A percentile compares a stretch with the other conserved stretches of the same genome.
These are phyloP conservation scores for Drosophila acutilabella DNA, from an alignment of 2,888 invertebrate species.

Conservation along the genomic window DNA sequence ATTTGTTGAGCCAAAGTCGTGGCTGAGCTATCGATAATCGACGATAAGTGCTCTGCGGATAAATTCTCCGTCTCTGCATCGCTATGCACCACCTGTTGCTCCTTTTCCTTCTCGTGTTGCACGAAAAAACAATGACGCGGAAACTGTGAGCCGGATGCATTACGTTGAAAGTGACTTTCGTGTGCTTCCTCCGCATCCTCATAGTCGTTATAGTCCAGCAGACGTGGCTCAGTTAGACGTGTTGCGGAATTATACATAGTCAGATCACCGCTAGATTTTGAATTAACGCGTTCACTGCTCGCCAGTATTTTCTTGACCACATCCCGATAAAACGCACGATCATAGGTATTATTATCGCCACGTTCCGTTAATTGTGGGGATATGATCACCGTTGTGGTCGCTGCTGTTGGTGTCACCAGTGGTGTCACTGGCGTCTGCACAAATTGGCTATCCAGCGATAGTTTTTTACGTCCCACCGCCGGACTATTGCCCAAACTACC, in stretches of 20 bases:
- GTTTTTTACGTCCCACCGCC: slow-evolving; percentile 82
- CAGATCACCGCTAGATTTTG: slow-evolving; percentile 84
- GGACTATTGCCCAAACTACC: slow-evolving; percentile 81
- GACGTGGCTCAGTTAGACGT: slow-evolving; percentile 53
- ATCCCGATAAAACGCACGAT: slow-evolving; percentile 84
- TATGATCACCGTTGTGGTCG: slow-evolving; percentile 6
- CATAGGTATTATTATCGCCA: slow-evolving; percentile 83
- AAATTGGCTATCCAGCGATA: slow-evolving; percentile 83
- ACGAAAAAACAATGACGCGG: slow-evolving; percentile 84
- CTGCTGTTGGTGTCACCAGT: slow-evolving; percentile 4
- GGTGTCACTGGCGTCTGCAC: slow-evolving; percentile 3
- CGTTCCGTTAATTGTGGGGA: slow-evolving; percentile 35
- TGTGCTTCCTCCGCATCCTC: slow-evolving; percentile 34
- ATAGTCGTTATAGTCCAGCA: slow-evolving; percentile 33
- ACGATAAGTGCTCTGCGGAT: slow-evolving; percentile 74
- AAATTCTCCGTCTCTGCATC: slow-evolving; percentile 26
- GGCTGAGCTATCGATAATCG: slow-evolving; percentile 33
- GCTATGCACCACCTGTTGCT: slow-evolving; percentile 26
- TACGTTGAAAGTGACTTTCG: slow-evolving; percentile 79
- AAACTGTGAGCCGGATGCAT: slow-evolving; percentile 85
- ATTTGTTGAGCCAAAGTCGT: slow-evolving; percentile 26
- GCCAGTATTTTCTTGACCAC: slow-evolving; percentile 80
- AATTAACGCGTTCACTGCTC: slow-evolving; percentile 81
- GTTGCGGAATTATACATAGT: slow-evolving; percentile 83
- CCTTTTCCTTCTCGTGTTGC: slow-evolving; percentile 55